Conservation (phyloP, 2,888 invertebrate species). For the Chydorus sphaericus region DNA sequence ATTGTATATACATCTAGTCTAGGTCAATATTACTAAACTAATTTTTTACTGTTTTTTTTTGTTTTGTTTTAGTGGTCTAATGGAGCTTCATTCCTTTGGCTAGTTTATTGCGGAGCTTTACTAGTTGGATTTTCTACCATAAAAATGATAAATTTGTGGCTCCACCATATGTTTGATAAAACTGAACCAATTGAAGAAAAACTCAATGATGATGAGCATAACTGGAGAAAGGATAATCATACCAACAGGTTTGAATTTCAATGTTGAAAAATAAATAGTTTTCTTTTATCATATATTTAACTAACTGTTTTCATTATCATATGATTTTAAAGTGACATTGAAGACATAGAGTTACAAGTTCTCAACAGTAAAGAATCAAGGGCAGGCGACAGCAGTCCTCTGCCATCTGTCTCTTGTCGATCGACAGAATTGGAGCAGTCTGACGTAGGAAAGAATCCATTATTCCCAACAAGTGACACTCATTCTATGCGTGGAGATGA, state of each 20-base stretch:
- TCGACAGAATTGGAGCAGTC: too few species aligned
- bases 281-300: background rate
- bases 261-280: background rate
- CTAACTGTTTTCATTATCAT: conserved; percentile 12
- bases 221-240: conserved; percentile 2
- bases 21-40: too few species aligned
- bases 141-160: conserved; percentile 73
- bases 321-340: conserved; percentile 50
- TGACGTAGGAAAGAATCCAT: too few species aligned
- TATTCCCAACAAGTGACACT: too few species aligned
- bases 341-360: conserved; percentile 71
- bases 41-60: conserved; percentile 16
- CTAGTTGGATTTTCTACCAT: conserved; percentile 62
- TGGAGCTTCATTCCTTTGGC: conserved; percentile 62
- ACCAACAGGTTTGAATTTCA: background rate
- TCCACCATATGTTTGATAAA: conserved; percentile 89
- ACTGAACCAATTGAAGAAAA: conserved; percentile 62
- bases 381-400: too few species aligned
- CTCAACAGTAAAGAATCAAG: conserved; percentile 28
- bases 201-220: conserved; percentile 11
- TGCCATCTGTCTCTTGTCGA: too few species aligned
- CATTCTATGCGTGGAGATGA: too few species aligned
- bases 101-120: conserved; percentile 67
- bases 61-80: conserved; percentile 61
- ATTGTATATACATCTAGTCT: too few species aligned